These are phyloP conservation scores for Drymonia ruficornis DNA, from an alignment of 2,888 invertebrate species.

Conservation along the genomic window DNA sequence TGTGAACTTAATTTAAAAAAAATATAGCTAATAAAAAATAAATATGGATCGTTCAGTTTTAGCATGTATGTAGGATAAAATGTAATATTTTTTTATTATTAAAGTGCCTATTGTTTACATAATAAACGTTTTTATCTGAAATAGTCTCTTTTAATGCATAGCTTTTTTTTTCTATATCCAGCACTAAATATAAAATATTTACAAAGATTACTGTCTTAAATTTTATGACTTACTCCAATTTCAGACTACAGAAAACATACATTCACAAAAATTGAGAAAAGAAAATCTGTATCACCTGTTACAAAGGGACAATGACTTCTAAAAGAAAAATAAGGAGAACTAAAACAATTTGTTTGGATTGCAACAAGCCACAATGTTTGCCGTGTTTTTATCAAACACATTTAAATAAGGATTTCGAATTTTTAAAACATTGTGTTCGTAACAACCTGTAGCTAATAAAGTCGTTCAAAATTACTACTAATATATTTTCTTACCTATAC, in stretches of 20 bases:
- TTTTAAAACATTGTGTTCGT: neutral
- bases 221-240: too few relatives aligned
- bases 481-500: neutral
- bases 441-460: neutral
- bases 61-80: too few relatives aligned
- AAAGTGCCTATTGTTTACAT: slow-evolving; percentile 10
- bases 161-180: too few relatives aligned
- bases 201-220: too few relatives aligned
- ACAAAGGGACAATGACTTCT: neutral
- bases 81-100: too few relatives aligned
- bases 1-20: too few relatives aligned
- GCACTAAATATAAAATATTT: too few relatives aligned
- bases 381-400: neutral
- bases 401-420: neutral
- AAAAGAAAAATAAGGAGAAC: neutral
- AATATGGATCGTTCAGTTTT: too few relatives aligned
- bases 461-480: neutral
- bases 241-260: neutral
- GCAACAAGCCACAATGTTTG: neutral
- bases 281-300: neutral
- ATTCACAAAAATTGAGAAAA: neutral
- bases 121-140: slow-evolving; percentile 5
- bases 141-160: neutral
- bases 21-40: neutral
- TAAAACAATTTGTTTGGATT: neutral